Base-by-base conservation (phyloP, 2,888 invertebrate genomes). In the Clistopyga incitator region DNA sequence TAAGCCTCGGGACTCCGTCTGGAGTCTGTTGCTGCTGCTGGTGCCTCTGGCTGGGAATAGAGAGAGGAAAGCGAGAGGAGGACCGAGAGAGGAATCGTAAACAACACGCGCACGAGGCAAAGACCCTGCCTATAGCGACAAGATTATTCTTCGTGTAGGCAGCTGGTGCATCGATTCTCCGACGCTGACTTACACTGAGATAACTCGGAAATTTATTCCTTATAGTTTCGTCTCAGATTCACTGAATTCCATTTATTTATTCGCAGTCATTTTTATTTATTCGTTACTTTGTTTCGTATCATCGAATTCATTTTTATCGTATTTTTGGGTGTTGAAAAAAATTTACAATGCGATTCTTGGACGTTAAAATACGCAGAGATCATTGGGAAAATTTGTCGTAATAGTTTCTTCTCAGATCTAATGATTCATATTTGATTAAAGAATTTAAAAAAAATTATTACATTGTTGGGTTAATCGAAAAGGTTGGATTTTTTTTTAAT, bases 1-100 rank as follows among this genome's bases (percentile, higher is more conserved):
- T 84, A 75, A 84, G 74, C 77, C 84, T 82, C 78, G 61, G 71
- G 74, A 47, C 74, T 74, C 61, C 42, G 77, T 67, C 81, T 78
- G 81, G 81, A 81, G 77, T 65, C 77, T 72, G 65, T 59, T 67
- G 81, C 81, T 42, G 74, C 34, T 47, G 56, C 70, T 23, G 34
- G 50, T 47, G 45, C 25, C 59, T 45, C 42, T 47, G 20, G 67
- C 65, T 59, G 68, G 71, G 65, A 71, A 56, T 29, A 65, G 75
- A 76, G 56, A 72, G 59, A 64, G 13, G 50, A 75, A 47, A 78
- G 18, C 68, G 68, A 59, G 78, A 64, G 54, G 67, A 72, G 65
- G 56, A 61, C 42, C 42, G 75, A 68, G 78, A 67, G 74, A 38
- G 42, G 82, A 84, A 81, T 85, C 45, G 82, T 72, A 72, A 72